Conservation (phyloP, 2,113 vertebrate genomes). For the Bos javanicus region DNA sequence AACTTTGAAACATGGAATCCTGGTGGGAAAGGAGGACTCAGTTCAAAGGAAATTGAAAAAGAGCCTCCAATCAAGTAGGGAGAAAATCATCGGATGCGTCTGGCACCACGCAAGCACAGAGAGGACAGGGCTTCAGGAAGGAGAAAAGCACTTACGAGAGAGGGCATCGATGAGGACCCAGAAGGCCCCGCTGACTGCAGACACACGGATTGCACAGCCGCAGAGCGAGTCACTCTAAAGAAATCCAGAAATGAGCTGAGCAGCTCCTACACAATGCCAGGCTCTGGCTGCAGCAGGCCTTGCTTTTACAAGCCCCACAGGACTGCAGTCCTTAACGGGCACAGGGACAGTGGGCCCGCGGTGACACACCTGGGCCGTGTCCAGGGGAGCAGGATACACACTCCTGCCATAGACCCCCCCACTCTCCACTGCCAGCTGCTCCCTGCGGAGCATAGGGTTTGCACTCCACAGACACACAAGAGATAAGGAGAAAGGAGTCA, state of each 20-base stretch:
- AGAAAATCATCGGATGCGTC: neutral
- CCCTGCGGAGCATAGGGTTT: too few species aligned
- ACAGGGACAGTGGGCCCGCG: neutral
- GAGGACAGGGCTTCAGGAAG: neutral
- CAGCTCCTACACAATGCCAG: neutral
- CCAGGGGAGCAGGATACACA: too few species aligned
- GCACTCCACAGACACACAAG: neutral
- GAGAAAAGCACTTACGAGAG: neutral
- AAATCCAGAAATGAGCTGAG: neutral
- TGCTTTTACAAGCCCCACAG: neutral
- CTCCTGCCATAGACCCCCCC: too few species aligned
- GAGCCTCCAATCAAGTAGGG: neutral
- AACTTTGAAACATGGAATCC: neutral
- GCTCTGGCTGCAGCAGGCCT: neutral
- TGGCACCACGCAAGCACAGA: neutral
- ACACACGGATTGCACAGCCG: neutral
- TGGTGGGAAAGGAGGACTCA: neutral
- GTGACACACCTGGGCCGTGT: neutral
- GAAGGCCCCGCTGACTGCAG: neutral
- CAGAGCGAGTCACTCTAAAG: neutral
- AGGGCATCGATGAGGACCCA: neutral
- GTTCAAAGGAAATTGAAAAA: neutral
- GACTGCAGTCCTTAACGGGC: neutral
- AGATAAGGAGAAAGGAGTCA: accelerated
- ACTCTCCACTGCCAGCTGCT: neutral